Base-by-base conservation (phyloP, 37 sponge, comb jelly and placozoan species). In the Ianthella basta region DNA sequence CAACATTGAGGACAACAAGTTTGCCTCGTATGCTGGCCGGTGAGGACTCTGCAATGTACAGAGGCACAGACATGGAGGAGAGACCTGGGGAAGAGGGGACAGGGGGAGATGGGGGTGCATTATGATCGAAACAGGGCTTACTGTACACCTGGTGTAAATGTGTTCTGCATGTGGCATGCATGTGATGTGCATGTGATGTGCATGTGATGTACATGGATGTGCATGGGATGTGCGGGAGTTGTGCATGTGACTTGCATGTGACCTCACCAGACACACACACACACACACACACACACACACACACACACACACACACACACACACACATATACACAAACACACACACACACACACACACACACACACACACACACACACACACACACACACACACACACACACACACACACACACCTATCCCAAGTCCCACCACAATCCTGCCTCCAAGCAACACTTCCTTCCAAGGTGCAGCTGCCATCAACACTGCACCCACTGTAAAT, bases 21-120 rank as follows among this genome's bases (percentile, higher is more conserved):
- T 84, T 94, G 29, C 97, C 97, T 44, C 97, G 75, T 83, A 92
- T 86, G 24, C 66, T 56, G 8, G 88, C 82, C n/a, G 97, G 97
- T 4, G 95, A 30, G 23, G 59, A 74, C 59, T 54, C 82, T 60
- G 61, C 50, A 61, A 82, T 34, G 12, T 39, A 82, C n/a, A 82
- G 21, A 6, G 64, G 63, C 36, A 82, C 64, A 82, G 64, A 82
- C 82, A 60, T 59, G 1, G 50, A 60, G 21, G 82, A 23, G 23
- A 80, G 60, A 10, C 78, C 78, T 75, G 53, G 23, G 25, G n/a
- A 23, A 13, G 29, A 13, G 13, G 29, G 68, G 29, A 14, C n/a
- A n/a, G n/a, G 38, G 77, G 10, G 20, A 80, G 56, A 40, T 3
- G 3, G 50, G 50, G 50, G 50, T 44, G 50, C 8, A 44, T 8